phyloP scores from a whole-genome alignment of 2,113 vertebrate genomes.

The Origma solitaria region DNA sequence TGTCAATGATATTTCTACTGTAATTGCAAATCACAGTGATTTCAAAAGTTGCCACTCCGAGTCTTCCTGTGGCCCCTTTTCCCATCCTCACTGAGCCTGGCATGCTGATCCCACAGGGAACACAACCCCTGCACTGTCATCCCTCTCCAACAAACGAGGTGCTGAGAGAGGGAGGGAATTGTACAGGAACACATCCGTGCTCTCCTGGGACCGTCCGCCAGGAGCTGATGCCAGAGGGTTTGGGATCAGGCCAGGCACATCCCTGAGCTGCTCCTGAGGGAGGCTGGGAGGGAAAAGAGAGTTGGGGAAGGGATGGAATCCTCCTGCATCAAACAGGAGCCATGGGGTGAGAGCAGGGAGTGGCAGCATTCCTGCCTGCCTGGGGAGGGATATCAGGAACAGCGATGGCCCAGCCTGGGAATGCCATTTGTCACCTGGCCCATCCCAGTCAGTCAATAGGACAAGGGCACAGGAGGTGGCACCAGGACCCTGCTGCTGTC shows the following conservation, averaged over 20 bases:
- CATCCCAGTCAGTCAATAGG: not conserved
- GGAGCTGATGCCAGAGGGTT: not conserved
- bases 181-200: not conserved
- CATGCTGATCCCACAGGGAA: not conserved
- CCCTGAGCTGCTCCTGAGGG: not conserved
- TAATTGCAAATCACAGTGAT: not conserved
- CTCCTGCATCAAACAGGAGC: not conserved
- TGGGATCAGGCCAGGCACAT: not conserved
- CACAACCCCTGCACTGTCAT: not conserved
- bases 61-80: not conserved
- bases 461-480: not conserved
- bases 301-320: not conserved
- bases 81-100: not conserved
- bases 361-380: not conserved
- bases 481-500: not conserved
- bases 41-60: not conserved
- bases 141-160: not conserved
- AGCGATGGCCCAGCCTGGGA: not conserved
- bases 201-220: not conserved
- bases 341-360: rapidly evolving
- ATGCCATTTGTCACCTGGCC: not conserved
- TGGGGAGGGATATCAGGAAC: not conserved
- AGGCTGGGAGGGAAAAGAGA: not conserved
- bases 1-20: not conserved
- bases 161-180: not conserved